Percentiles rank a stretch among this genome's conserved stretches.
phyloP scores from a whole-genome alignment of 2,797 vertebrate species.

The Morus bassanus region DNA sequence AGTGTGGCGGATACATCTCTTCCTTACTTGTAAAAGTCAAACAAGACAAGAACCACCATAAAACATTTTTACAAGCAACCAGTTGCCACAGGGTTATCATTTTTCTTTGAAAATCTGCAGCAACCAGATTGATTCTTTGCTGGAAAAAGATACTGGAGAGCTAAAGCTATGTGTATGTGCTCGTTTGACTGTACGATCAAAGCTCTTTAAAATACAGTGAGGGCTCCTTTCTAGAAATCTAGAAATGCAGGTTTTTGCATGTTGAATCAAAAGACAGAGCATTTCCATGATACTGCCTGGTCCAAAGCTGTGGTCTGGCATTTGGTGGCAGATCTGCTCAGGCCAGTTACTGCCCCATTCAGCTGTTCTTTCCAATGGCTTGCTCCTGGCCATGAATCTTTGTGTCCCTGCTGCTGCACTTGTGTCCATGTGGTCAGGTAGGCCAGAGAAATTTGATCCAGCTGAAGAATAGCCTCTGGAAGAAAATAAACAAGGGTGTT shows the following conservation, averaged over 20 bases:
- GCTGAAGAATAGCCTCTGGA: not conserved
- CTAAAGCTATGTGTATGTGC: not conserved
- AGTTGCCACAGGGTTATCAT: not conserved
- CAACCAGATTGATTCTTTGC: not conserved
- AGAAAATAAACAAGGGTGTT: not conserved
- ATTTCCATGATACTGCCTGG: not conserved
- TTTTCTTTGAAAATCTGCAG: not conserved
- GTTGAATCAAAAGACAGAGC: constrained; percentile 35
- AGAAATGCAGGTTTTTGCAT: constrained; percentile 36
- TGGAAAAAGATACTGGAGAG: not conserved
- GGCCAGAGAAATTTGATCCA: not conserved
- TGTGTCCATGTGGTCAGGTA: not conserved
- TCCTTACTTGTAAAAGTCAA: not conserved
- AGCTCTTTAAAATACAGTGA: constrained; percentile 27
- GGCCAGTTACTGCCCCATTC: not conserved
- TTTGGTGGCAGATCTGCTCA: not conserved
- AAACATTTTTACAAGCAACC: not conserved
- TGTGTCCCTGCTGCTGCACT: not conserved
- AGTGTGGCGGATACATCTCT: not conserved
- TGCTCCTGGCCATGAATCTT: not conserved
- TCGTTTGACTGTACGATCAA: not conserved
- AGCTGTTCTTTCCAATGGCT: not conserved
- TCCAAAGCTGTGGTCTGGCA: not conserved
- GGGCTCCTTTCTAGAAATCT: constrained; percentile 21
- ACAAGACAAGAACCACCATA: not conserved